Base-by-base conservation (phyloP, 2,888 invertebrate genomes). In the Cerastoderma edule region DNA sequence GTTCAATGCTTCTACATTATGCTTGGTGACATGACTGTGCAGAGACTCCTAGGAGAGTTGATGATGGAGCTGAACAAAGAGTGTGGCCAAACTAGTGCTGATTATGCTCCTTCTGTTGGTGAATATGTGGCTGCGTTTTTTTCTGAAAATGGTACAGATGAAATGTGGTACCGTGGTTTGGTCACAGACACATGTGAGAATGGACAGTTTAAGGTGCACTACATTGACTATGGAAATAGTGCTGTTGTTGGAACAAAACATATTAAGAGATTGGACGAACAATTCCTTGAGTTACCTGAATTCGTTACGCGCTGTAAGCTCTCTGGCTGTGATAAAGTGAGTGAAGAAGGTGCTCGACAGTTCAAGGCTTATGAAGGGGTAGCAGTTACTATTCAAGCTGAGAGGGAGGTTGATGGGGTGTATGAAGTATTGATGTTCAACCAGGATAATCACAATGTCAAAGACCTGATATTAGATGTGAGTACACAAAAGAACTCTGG, bases 161-260 rank as follows among this genome's bases (percentile, higher is more conserved):
- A 80, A 16, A 24, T 46, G 10, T 91, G 90, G 90, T 91, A 90
- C 66, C 65, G 91, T 48, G 90, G 85, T 2, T 75, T 78, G 35
- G 83, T 90, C 0, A 66, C 76, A 19, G 83, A 83, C 24, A 69
- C 77, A 6, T 66, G 84, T 5, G 72, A 76, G 8, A 82, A 72
- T 5, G 33, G 75, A 2, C 70, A 67, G n/a, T 83, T 75, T 22
- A 77, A 77, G 33, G 87, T 91, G 1, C 83, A 81, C 48, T 92
- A 88, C 75, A 84, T 92, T 44, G 92, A 92, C 72, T 92, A 89
- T 84, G 92, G 92, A 0, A 91, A 90, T 63, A 70, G 56, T n/a
- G 88, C 85, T 35, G 64, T 63, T 0, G 77, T 84, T 56, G 46
- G 65, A 8, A 60, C 75, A 44, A 60, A 70, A 22, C 75, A 75